phyloP scores from a whole-genome alignment of 1,140 invertebrate species.

The Bombus haemorrhoidalis region DNA sequence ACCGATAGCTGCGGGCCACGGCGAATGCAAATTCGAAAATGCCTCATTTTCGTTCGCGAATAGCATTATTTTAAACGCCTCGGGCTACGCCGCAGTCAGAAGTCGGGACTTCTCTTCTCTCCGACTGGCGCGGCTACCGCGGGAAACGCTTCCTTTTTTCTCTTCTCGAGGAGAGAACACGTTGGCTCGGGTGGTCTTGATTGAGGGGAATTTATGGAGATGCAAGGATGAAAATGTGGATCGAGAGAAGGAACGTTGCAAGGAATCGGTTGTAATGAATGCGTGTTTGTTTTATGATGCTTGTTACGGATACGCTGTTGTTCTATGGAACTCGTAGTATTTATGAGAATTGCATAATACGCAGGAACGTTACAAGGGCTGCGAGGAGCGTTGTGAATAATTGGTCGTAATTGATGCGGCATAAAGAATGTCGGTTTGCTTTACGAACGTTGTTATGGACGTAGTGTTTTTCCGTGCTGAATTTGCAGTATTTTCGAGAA shows the following conservation, averaged over 20 bases:
- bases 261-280: neutral
- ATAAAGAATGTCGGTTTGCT: neutral
- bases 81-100: conserved; percentile 11
- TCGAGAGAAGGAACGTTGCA: neutral
- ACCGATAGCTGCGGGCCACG: conserved; percentile 20
- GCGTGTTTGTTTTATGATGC: neutral
- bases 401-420: neutral
- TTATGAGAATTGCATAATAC: neutral
- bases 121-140: neutral
- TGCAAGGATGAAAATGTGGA: neutral
- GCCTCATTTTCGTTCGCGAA: conserved; percentile 49
- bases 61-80: conserved; percentile 41
- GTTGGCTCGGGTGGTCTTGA: conserved; percentile 11
- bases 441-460: neutral
- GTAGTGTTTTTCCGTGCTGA: too few relatives aligned
- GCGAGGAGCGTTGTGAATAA: too few relatives aligned
- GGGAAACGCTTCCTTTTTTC: neutral
- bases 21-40: conserved; percentile 47
- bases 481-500: neutral
- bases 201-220: neutral
- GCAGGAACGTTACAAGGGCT: too few relatives aligned
- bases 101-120: conserved; percentile 11
- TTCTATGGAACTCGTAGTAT: neutral
- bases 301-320: neutral
- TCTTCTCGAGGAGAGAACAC: neutral